Percentiles rank a stretch among this genome's conserved stretches.
Conservation (phyloP, 2,888 invertebrate species). For the Beris chalybata region DNA sequence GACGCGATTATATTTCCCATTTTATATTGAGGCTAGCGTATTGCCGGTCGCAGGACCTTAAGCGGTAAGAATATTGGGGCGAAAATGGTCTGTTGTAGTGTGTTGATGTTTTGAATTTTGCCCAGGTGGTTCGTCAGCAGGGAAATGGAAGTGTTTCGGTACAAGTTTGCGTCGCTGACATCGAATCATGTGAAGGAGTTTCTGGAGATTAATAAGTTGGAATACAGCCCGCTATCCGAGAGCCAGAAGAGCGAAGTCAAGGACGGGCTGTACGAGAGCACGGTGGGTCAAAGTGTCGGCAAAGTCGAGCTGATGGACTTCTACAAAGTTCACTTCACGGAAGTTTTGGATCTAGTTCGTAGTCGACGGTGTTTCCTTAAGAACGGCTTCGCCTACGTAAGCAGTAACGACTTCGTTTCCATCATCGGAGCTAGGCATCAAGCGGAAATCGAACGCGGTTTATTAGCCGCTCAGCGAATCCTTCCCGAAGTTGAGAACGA, state of each 20-base stretch:
- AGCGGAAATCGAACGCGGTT: conserved; percentile 54
- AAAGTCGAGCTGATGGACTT: conserved; percentile 68
- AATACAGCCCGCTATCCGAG: conserved; percentile 67
- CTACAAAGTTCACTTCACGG: conserved; percentile 82
- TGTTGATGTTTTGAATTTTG: no score
- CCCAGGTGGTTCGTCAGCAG: conserved; percentile 80
- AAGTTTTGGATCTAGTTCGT: conserved; percentile 83
- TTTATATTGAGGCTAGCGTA: conserved; percentile 90
- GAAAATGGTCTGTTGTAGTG: no score
- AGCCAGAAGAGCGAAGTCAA: conserved; percentile 68
- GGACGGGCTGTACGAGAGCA: conserved; percentile 65
- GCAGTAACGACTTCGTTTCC: conserved; percentile 79
- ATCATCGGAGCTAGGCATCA: conserved; percentile 79
- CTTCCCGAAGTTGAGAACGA: conserved; percentile 81
- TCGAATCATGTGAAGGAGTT: conserved; percentile 64
- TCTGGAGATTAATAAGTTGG: conserved; percentile 67
- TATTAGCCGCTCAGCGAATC: conserved; percentile 55
- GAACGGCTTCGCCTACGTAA: conserved; percentile 85
- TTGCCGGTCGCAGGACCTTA: conserved; percentile 81
- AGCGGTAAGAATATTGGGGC: conserved; percentile 52
- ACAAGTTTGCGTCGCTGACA: conserved; percentile 69
- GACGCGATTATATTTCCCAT: conserved; percentile 88
- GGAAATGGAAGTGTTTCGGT: conserved; percentile 87
- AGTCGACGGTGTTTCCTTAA: conserved; percentile 76
- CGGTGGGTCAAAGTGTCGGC: conserved; percentile 59